Base-by-base conservation (phyloP, 2,113 vertebrate species). In the Ceuthmochares aereus region DNA sequence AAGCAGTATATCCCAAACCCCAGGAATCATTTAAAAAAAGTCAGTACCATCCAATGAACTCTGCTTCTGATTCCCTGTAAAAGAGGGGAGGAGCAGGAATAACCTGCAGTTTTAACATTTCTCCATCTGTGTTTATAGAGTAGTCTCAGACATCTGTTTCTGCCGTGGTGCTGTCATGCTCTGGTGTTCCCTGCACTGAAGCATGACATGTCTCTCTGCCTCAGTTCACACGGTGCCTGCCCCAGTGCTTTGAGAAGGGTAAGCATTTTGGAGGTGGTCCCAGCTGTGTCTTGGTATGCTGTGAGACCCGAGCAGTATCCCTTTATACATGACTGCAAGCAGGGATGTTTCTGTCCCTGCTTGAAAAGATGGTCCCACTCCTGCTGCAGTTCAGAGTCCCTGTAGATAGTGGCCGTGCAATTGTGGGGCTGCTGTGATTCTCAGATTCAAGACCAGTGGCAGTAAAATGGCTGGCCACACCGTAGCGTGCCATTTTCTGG, bases 141-240 rank as follows among this genome's bases (percentile, higher is more conserved):
- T 3, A 27, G 64, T 52, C 20, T 94, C 59, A 82, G 36, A 68
- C 95, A 84, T 60, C 84, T 96, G 93, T 87, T 91, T 95, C 16
- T 75, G 93, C 59, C 5, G 3, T 7, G 62, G 58, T 56, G 49
- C 29, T 40, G 94, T 84, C 77, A 15, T 14, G 95, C 77, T 34
- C 55, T 0, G 3, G 81, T 81, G 93, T 76, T 81, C 36, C 37
- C 55, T 40, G 5, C 27, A 23, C 64, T 2, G 22, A 62, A 69
- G 69, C 30, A 7, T 86, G 78, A 70, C 14, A 1, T 12, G 27
- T 86, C 88, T 92, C 83, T 67, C 88, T 85, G 91, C 79, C 83
- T 89, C 12, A 0, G 21, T 32, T 70, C 69, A 43, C 40, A 6
- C 0, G 7, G 22, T 4, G 5, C 54, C 70, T 51, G 42, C 26